A percentile compares a stretch with the other conserved stretches of the same genome.
phyloP scores from a whole-genome alignment of 64 coral and sea anemone species.

The Pocillopora verrucosa region DNA sequence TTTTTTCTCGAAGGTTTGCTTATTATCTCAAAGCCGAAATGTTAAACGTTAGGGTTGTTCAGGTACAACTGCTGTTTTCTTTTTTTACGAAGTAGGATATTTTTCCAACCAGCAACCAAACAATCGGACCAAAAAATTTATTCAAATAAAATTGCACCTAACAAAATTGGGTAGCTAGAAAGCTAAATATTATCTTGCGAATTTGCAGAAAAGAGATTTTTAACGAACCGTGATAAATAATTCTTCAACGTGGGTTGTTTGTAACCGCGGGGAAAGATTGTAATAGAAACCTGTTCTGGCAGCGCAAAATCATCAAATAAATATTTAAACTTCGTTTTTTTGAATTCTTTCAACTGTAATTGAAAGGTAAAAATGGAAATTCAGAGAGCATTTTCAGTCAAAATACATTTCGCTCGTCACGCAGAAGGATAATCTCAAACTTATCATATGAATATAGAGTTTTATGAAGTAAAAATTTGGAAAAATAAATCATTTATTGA shows the following conservation, averaged over 20 bases:
- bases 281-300: background rate
- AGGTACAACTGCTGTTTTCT: too few species aligned
- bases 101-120: background rate
- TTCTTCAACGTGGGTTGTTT: background rate
- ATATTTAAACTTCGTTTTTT: background rate
- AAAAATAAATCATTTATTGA: too few species aligned
- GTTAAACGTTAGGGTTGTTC: too few species aligned
- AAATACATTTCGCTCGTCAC: background rate
- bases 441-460: background rate
- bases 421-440: background rate
- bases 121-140: background rate
- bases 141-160: background rate
- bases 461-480: background rate
- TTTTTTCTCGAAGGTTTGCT: too few species aligned
- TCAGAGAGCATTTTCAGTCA: background rate
- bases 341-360: background rate
- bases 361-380: background rate
- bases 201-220: background rate
- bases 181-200: background rate
- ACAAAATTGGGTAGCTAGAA: background rate
- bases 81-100: too few species aligned
- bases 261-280: background rate
- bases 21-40: too few species aligned
- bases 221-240: background rate
- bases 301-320: conserved; percentile 4